Conservation (phyloP, 2,888 invertebrate genomes). For the Abrostola triplasia region DNA sequence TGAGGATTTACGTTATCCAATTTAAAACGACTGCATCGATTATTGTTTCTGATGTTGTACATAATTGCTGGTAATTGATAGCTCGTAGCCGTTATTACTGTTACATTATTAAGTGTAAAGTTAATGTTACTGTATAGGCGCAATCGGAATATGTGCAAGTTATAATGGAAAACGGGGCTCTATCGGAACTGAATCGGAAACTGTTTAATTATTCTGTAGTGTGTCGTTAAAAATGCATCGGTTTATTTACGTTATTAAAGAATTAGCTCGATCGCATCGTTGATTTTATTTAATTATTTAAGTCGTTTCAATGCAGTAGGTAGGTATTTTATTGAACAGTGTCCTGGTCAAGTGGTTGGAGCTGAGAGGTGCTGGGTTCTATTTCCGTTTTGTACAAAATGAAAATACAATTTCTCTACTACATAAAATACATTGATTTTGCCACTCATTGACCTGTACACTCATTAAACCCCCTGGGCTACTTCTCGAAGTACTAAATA, state of each 20-base stretch:
- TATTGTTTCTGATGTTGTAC: constrained; percentile 58
- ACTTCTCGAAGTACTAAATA: too few species aligned
- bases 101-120: constrained; percentile 43
- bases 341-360: background rate
- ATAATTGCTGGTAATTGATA: constrained; percentile 49
- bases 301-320: background rate
- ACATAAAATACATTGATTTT: too few species aligned
- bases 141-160: constrained; percentile 23
- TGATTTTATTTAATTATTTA: constrained; percentile 6
- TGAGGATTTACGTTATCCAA: constrained; percentile 62
- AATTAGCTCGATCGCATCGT: background rate
- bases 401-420: too few species aligned
- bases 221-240: constrained; percentile 19
- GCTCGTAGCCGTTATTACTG: constrained; percentile 42
- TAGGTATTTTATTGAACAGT: background rate
- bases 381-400: too few species aligned
- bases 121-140: constrained; percentile 23
- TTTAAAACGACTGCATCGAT: constrained; percentile 57
- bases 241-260: constrained; percentile 9
- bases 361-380: too few species aligned
- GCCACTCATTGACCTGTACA: too few species aligned
- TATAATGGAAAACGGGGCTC: constrained; percentile 18
- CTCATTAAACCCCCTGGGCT: too few species aligned
- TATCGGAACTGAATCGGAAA: constrained; percentile 22
- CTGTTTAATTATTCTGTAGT: constrained; percentile 30